Evolutionary conservation across 2,113 vertebrate genomes (phyloP), one percentile per base, ranked within the genome.

Genomic region (Vanacampus margaritifer): DNA sequence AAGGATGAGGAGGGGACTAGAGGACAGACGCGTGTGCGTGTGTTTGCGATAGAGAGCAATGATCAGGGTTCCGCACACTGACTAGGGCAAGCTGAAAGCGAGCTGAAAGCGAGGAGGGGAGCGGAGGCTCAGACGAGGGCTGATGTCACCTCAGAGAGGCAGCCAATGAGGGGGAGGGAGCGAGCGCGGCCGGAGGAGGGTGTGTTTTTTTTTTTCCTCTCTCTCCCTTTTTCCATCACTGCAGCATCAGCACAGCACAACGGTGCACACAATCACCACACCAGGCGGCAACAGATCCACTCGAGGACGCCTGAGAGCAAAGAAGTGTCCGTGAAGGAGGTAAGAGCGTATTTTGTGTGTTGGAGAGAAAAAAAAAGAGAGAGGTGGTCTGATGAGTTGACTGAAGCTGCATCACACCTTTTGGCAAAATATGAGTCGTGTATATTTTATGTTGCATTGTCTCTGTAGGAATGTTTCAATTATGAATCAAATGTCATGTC

Each of bases 181-280:
- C 78, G 21, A 59, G 88, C 76, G 79, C 79, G 79, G 83, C 83
- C 26, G 41, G 60, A 87, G 86, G 89, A 89, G 91, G 90, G 91
- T 89, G 92, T 90, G 90, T 90, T 88, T 32, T 32, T 32, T 32
- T 32, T 32, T 4, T 4, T 32, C 28, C n/a, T n/a, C n/a, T n/a
- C n/a, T n/a, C n/a, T n/a, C 28, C 28, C 28, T 32, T 32, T 91
- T 90, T 84, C 89, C 89, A 88, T 89, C 90, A 91, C 90, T 93
- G 91, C 92, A 92, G 90, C 90, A 92, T 93, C 89, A 91, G 89
- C 85, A 85, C 79, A 78, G 85, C 84, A 76, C 72, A 85, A 79
- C 90, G 86, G 79, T 76, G 84, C 87, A 86, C 87, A 87, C 88
- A 87, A 86, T 90, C 89, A 76, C 87, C 87, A 88, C 77, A 85